These are phyloP conservation scores for Doris montereyensis DNA, from an alignment of 2,888 invertebrate genomes.

Conservation along the genomic window DNA sequence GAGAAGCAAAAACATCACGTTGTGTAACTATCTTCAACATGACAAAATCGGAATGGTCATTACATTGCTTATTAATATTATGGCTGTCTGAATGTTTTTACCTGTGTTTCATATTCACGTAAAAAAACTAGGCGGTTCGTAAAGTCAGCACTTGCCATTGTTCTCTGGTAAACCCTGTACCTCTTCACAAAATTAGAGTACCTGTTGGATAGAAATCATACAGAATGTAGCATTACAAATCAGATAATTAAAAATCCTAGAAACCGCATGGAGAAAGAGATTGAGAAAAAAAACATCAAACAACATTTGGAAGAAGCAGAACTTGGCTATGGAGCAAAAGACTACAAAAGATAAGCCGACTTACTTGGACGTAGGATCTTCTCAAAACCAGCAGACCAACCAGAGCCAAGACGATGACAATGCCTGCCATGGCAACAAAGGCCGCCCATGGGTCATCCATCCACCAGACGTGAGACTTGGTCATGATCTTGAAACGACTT, in stretches of 20 bases:
- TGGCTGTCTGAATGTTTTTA: too few relatives aligned
- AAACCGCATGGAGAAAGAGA: too few relatives aligned
- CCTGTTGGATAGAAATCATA: too few relatives aligned
- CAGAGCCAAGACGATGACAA: constrained; percentile 88
- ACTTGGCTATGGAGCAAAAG: too few relatives aligned
- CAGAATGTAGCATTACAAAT: background rate
- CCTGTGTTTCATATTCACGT: constrained; percentile 95
- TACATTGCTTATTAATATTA: too few relatives aligned
- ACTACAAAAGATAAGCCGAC: background rate
- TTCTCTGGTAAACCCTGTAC: constrained; percentile 53
- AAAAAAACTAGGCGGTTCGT: constrained; percentile 80
- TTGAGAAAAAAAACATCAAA: too few relatives aligned
- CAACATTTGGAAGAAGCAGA: too few relatives aligned
- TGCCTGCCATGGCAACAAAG: constrained; percentile 87
- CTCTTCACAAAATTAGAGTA: constrained; percentile 56
- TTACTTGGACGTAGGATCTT: constrained; percentile 91
- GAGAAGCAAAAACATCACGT: too few relatives aligned
- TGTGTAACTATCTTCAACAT: too few relatives aligned
- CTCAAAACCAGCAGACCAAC: constrained; percentile 93
- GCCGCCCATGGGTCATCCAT: constrained; percentile 85
- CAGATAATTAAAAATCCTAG: too few relatives aligned
- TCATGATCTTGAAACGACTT: constrained; percentile 32
- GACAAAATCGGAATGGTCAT: too few relatives aligned
- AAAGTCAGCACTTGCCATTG: constrained; percentile 75
- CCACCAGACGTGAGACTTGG: constrained; percentile 62